Evolutionary conservation across 2,888 invertebrate genomes (phyloP).

Genomic region (Aphodius sticticus): DNA sequence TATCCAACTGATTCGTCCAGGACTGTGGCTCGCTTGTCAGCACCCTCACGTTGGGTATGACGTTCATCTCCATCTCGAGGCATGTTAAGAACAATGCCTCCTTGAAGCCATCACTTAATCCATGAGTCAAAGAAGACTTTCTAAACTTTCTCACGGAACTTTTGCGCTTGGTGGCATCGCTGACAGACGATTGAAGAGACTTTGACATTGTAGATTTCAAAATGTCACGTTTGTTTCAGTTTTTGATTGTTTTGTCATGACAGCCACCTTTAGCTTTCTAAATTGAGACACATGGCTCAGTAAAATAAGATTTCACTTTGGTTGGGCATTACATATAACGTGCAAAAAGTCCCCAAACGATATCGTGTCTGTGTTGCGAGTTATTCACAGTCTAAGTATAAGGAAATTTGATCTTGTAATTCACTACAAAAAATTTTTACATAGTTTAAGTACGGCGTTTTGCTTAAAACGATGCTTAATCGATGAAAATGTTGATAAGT

Average conservation of each 20-base stretch:
- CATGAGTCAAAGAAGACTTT: not conserved
- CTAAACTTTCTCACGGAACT: not conserved
- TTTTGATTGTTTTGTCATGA: not conserved
- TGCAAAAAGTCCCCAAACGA: too few species aligned
- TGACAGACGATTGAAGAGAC: conserved; percentile 6
- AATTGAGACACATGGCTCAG: not conserved
- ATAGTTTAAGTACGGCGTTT: too few species aligned
- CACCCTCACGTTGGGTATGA: conserved; percentile 7
- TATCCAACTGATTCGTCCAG: conserved; percentile 6
- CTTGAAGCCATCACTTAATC: conserved; percentile 13
- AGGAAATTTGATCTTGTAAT: too few species aligned
- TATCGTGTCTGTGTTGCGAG: too few species aligned
- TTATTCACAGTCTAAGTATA: too few species aligned
- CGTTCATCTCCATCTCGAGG: conserved; percentile 4
- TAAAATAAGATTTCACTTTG: not conserved
- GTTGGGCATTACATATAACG: not conserved
- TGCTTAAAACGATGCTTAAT: too few species aligned
- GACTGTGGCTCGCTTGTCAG: conserved; percentile 13
- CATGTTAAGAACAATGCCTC: conserved; percentile 14
- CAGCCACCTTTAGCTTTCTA: not conserved
- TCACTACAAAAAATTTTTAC: too few species aligned
- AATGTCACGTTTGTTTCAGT: not conserved
- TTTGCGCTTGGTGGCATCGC: not conserved
- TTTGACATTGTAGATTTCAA: conserved; percentile 15
- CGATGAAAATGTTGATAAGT: too few species aligned